Evolutionary conservation across 2,888 invertebrate genomes (phyloP).

Genomic region (Euzetes globulus): DNA sequence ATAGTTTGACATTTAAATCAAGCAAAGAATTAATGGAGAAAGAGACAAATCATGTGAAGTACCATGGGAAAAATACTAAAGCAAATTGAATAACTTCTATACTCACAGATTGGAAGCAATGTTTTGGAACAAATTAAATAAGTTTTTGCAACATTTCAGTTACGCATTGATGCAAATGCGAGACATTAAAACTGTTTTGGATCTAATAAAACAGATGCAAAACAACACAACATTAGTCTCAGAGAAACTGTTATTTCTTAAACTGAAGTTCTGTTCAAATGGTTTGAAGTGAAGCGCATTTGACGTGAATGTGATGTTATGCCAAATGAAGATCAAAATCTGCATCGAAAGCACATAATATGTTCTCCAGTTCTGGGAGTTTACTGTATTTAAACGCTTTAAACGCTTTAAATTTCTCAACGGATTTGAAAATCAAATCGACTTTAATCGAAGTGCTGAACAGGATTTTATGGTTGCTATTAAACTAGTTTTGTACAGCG

Average conservation of each 20-base stretch:
- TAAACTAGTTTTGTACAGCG: constrained; percentile 28
- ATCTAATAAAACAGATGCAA: not conserved
- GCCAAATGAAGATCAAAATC: too few species aligned
- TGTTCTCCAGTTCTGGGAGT: not conserved
- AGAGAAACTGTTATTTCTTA: not conserved
- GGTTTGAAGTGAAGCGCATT: too few species aligned
- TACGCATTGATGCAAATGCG: not conserved
- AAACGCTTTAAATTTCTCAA: constrained; percentile 14
- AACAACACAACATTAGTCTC: not conserved
- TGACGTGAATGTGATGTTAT: too few species aligned
- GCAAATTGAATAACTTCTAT: not conserved
- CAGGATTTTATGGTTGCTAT: constrained; percentile 25
- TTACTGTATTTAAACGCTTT: constrained; percentile 20
- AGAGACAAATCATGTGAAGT: too few species aligned
- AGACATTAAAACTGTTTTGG: not conserved
- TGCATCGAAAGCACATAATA: not conserved
- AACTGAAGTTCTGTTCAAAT: not conserved
- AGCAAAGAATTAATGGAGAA: not conserved
- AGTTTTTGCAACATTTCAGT: not conserved
- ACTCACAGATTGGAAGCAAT: not conserved
- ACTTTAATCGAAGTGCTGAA: constrained; percentile 15
- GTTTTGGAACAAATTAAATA: not conserved
- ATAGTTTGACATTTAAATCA: not conserved
- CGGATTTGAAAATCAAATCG: constrained; percentile 22
- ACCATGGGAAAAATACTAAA: not conserved